Evolutionary conservation across 2,797 vertebrate genomes (phyloP).

Genomic region (Babyrousa celebensis): DNA sequence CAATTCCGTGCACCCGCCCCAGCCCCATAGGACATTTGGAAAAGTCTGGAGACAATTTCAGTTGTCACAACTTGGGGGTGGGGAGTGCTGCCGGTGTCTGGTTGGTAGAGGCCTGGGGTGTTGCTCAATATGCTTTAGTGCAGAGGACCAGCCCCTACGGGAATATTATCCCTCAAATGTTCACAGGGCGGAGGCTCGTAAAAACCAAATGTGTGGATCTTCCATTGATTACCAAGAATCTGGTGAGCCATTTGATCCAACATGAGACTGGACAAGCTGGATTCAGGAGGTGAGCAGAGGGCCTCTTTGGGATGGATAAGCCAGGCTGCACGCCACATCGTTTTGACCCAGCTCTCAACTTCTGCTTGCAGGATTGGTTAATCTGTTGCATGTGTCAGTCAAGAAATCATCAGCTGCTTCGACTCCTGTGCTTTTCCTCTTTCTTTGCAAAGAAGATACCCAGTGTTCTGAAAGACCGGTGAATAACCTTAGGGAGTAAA

Average conservation of each 20-base stretch:
- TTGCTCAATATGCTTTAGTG: not conserved
- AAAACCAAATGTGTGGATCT: slow-evolving; percentile 25
- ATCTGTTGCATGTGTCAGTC: not conserved
- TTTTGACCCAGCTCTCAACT: not conserved
- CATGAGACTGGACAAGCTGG: not conserved
- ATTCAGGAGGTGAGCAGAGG: not conserved
- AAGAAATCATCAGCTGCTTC: not conserved
- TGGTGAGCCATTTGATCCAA: not conserved
- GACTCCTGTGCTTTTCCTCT: not conserved
- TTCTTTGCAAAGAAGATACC: not conserved
- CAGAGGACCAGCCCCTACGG: not conserved
- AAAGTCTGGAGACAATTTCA: slow-evolving; percentile 12
- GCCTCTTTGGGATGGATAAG: not conserved
- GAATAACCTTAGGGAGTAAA: not conserved
- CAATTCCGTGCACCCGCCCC: not conserved
- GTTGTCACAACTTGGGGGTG: not conserved
- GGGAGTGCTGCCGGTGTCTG: not conserved
- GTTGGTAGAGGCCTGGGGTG: not conserved
- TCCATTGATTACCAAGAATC: slow-evolving; percentile 6
- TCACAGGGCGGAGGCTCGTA: not conserved
- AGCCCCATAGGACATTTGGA: not conserved
- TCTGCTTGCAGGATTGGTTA: slow-evolving; percentile 11
- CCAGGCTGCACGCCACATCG: not conserved
- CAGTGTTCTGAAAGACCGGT: not conserved
- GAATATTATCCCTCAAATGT: not conserved